Conservation (phyloP, 2,797 vertebrate genomes). For the Hydrocynus forskahlii region DNA sequence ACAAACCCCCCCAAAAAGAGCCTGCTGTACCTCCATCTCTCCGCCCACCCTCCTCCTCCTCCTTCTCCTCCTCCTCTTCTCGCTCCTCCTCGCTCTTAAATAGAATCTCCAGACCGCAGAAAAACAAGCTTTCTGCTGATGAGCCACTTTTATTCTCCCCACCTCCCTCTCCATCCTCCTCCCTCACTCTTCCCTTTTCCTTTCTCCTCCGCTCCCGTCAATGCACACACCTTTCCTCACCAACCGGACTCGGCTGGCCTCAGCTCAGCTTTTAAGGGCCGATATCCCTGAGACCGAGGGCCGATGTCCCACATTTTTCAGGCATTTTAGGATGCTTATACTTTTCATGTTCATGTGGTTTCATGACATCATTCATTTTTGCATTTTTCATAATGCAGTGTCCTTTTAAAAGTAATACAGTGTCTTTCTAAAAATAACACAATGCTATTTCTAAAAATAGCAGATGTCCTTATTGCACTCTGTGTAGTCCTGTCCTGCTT, state of each 20-base stretch:
- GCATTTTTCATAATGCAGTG: too few species aligned
- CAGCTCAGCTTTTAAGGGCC: neutral
- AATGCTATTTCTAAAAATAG: too few species aligned
- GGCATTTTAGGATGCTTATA: too few species aligned
- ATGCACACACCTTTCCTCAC: conserved; percentile 5
- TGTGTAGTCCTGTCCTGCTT: too few species aligned
- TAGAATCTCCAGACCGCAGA: conserved; percentile 84
- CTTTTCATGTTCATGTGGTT: too few species aligned
- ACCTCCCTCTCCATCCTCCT: conserved; percentile 63
- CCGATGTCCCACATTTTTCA: neutral
- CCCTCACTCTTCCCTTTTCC: conserved; percentile 21
- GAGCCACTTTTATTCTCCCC: conserved; percentile 70
- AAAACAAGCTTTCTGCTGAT: conserved; percentile 93
- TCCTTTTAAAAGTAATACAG: too few species aligned
- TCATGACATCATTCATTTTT: too few species aligned
- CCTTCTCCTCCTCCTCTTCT: conserved; percentile 43
- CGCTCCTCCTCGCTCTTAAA: conserved; percentile 75
- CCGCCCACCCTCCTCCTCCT: conserved; percentile 45
- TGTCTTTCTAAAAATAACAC: too few species aligned
- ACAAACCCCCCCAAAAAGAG: conserved; percentile 68
- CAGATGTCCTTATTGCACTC: too few species aligned
- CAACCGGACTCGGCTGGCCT: neutral
- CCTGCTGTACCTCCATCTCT: conserved; percentile 47
- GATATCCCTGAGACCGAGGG: too few species aligned
- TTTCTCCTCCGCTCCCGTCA: conserved; percentile 60